These are phyloP conservation scores for Thymelicus lineola DNA, from an alignment of 2,888 invertebrate species.

Conservation along the genomic window DNA sequence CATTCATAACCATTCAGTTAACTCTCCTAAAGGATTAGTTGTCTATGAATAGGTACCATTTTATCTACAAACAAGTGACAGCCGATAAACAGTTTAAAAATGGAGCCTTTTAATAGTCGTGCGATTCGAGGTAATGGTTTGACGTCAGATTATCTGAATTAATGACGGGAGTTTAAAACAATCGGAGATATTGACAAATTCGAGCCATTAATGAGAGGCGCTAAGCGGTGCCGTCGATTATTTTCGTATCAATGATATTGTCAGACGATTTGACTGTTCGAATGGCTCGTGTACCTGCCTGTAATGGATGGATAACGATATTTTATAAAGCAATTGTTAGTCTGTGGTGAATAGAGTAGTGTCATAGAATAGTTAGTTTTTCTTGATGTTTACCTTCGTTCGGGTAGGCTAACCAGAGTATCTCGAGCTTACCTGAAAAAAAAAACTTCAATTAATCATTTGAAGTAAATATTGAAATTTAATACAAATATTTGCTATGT, in stretches of 20 bases:
- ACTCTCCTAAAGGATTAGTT: constrained; percentile 30
- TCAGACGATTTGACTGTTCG: constrained; percentile 37
- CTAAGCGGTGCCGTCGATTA: constrained; percentile 46
- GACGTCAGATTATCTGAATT: constrained; percentile 77
- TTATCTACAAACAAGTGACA: constrained; percentile 59
- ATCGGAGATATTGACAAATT: constrained; percentile 77
- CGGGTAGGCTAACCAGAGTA: neutral
- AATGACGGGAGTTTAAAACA: constrained; percentile 65
- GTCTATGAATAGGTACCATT: constrained; percentile 42
- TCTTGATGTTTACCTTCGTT: constrained; percentile 3
- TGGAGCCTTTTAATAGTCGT: constrained; percentile 76
- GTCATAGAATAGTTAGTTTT: neutral
- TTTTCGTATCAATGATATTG: constrained; percentile 39
- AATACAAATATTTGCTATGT: too few species aligned
- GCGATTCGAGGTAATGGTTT: constrained; percentile 71
- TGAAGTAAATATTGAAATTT: too few species aligned
- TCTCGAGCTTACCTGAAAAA: constrained; percentile 59
- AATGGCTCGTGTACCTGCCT: constrained; percentile 20
- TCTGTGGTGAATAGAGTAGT: neutral
- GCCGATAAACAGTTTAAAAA: constrained; percentile 77
- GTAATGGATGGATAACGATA: constrained; percentile 24
- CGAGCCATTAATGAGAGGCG: constrained; percentile 58
- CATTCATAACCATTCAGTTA: constrained; percentile 13
- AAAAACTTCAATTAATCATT: constrained; percentile 16
- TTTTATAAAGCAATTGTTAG: constrained; percentile 6